These are phyloP conservation scores for Hydrophis major DNA, from an alignment of 2,797 vertebrate genomes.

Conservation along the genomic window DNA sequence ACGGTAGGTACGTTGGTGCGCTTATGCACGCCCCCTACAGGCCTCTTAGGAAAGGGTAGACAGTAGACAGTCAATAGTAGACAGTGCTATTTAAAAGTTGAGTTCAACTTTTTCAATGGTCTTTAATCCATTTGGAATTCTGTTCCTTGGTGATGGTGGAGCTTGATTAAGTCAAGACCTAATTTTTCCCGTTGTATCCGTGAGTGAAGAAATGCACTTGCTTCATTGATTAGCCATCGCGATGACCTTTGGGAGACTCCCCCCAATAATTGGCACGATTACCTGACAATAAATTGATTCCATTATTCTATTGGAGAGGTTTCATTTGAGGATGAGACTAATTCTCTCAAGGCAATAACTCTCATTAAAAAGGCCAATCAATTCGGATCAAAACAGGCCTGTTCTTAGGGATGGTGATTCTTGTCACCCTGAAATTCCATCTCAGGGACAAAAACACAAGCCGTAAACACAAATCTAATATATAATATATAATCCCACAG, in stretches of 20 bases:
- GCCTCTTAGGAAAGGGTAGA: too few relatives aligned
- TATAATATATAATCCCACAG: constrained; percentile 64
- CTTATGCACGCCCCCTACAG: too few relatives aligned
- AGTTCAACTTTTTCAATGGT: neutral
- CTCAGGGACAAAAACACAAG: constrained; percentile 59
- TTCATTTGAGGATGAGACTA: constrained; percentile 29
- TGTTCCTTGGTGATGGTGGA: neutral
- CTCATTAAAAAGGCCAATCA: constrained; percentile 62
- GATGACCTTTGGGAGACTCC: constrained; percentile 54
- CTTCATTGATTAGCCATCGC: constrained; percentile 64
- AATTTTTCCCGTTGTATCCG: neutral
- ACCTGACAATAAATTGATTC: constrained; percentile 71
- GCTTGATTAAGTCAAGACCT: neutral
- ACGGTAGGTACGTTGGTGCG: too few relatives aligned
- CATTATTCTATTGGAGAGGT: constrained; percentile 67
- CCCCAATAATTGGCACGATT: constrained; percentile 72
- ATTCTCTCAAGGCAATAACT: constrained; percentile 50
- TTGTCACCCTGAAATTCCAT: constrained; percentile 44
- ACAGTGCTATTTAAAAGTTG: neutral
- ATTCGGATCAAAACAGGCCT: constrained; percentile 53
- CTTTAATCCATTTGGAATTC: neutral
- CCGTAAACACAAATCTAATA: constrained; percentile 68
- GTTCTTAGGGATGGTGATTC: constrained; percentile 44
- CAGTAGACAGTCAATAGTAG: too few relatives aligned
- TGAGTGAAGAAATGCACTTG: constrained; percentile 21